Base-by-base conservation (phyloP, 2,113 vertebrate genomes). In the Macroglossus sobrinus region DNA sequence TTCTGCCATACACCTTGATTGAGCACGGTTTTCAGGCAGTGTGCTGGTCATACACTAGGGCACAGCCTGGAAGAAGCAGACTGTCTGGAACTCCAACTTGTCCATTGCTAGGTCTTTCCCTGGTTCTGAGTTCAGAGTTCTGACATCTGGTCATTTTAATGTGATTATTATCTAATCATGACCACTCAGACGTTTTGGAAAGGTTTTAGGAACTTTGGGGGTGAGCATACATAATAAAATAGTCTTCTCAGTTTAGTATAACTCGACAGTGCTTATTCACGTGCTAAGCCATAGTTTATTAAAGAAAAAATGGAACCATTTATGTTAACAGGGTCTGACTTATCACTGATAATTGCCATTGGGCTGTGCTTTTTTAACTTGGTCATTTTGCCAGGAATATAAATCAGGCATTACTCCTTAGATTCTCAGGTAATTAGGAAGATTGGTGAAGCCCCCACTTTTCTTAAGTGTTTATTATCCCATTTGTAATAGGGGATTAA, bases 371-470 rank as follows among this genome's bases (percentile, higher is more conserved):
- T 57, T 90, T 91, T 93, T 80, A 75, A 71, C 45, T 64, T n/a
- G 61, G 45, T 75, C 12, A 30, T 93, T 94, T 94, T 89, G 28
- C 61, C 66, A 92, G 55, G 45, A 93, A 68, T 81, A 21, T 85
- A 92, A 94, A 74, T 75, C 30, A 13, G 55, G 11, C 30, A 61
- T 80, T 93, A 80, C 26, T 89, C 63, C 45, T 68, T 86, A 82
- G 61, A 82, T 71, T 43, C 50, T 91, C 9, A 61, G n/a, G 15
- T 84, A 63, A 84, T 75, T 90, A 68, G 28, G 40, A 80, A 80
- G 50, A 57, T 35, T 35, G 78, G 28, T 4, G 4, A 50, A 64
- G 13, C 15, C 19, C 26, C 21, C 30, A 16, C 59, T 59, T 66
- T 87, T 74, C 69, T 69, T 76, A 43, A 68, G 26, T 92, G 14